phyloP scores from a whole-genome alignment of 2,113 vertebrate genomes.

The Microtus oregoni region DNA sequence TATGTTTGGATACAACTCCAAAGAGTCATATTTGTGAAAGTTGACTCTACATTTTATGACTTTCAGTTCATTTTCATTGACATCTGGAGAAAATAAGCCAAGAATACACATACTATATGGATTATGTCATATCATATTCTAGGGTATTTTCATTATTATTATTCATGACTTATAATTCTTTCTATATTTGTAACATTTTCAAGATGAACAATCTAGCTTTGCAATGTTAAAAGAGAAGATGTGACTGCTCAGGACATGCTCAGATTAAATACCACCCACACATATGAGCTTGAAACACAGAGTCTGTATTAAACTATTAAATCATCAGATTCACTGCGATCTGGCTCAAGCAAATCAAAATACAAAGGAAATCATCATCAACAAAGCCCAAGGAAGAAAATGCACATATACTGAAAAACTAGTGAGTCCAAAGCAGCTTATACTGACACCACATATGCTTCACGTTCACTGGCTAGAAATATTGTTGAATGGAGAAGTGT shows the following conservation, averaged over 20 bases:
- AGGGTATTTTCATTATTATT: background rate
- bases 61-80: background rate
- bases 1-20: background rate
- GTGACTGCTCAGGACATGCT: background rate
- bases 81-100: background rate
- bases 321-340: background rate
- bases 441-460: background rate
- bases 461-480: slow-evolving; percentile 25
- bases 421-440: slow-evolving; percentile 35
- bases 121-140: background rate
- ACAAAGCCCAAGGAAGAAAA: background rate
- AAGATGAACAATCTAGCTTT: background rate
- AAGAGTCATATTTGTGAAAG: slow-evolving; percentile 10
- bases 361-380: slow-evolving; percentile 6
- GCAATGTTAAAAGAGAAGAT: background rate
- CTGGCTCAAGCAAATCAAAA: slow-evolving; percentile 30
- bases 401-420: background rate
- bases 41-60: background rate
- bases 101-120: background rate
- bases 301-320: background rate
- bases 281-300: background rate
- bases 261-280: background rate
- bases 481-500: background rate
- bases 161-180: background rate
- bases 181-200: background rate